Base-by-base conservation (phyloP, 2,797 vertebrate genomes). In the Macropodus opercularis region DNA sequence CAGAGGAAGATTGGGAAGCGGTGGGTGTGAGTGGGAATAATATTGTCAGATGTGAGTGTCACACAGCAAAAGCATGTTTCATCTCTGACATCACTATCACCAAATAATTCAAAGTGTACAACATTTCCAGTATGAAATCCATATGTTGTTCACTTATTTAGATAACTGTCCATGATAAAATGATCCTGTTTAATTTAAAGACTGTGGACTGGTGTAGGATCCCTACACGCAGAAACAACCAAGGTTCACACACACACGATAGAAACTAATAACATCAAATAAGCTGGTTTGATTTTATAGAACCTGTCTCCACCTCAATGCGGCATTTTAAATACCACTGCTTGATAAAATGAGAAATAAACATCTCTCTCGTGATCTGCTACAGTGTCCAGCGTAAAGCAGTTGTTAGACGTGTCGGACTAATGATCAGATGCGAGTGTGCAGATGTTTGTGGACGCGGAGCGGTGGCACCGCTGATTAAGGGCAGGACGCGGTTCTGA, bases 1-100 rank as follows among this genome's bases (percentile, higher is more conserved):
- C 39, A 67, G 48, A 49, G 10, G 27, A 43, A 43, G 73, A 76
- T 76, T 13, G 32, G 21, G 31, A 49, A 55, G 55, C 1, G 22
- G 13, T 24, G 17, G n/a, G n/a, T 55, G 55, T 40, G 42, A 26
- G 27, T 0, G 0, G 35, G 38, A 38, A 51, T 5, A 7, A 29
- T 14, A 10, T 40, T 40, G 57, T 61, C 40, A 41, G 61, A 51
- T 63, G 50, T 27, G 47, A 75, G 40, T 55, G 32, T 70, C 5
- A 4, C 38, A 34, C 53, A 60, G 44, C 52, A 5, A 34, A 15
- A 32, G 29, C 8, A 5, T 26, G 19, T 69, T 63, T 56, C 3
- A 43, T 61, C 27, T 54, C 21, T 54, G 22, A 40, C 5, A 31
- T 49, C 21, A 53, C 6, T 3, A 47, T 29, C 4, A 47, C 18